Evolutionary conservation across 2,113 vertebrate species (phyloP), one percentile per base, ranked within the genome.

Genomic region (Sturnira hondurensis): DNA sequence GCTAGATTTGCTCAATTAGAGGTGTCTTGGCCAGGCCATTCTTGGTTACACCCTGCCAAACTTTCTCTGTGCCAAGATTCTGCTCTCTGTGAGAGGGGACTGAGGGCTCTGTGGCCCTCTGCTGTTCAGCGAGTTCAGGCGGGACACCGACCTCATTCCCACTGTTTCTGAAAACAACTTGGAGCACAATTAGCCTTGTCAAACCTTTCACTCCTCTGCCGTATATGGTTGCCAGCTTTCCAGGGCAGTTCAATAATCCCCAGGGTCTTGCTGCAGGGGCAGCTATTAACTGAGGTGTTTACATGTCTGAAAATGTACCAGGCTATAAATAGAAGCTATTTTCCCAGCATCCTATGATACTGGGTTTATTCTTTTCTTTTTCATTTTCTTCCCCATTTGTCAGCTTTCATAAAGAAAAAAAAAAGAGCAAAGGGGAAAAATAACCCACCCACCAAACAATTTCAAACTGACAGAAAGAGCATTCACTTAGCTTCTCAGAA

Each of bases 291-390:
- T 80, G 97, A 97, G 97, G 97, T 96, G 98, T 98, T 98, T 97
- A 97, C 97, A 58, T 94, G 91, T 90, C 96, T 97, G 96, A 91
- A 97, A 97, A 97, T 97, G 97, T 97, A 94, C 95, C 68, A n/a
- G 65, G 94, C 93, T 98, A 97, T 97, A 97, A 97, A 98, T 94
- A 98, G 97, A 94, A 98, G 88, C 86, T 0, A 81, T 96, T 96
- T 97, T 97, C 97, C 96, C 96, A 97, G 91, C 94, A 97, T 98
- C 93, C 97, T 92, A 95, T 87, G 94, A 95, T 94, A 92, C 28
- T 78, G 58, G 33, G 73, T 56, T 96, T 97, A 96, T 61, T 96
- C 89, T 95, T 80, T 81, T 86, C 96, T 90, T 97, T 97, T 92
- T 97, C 76, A 56, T 97, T 97, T 93, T 92, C 93, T 96, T 92